A percentile compares a stretch with the other conserved stretches of the same genome.
Evolutionary conservation across 1,140 invertebrate genomes (phyloP).

Genomic region (Archivesica marissinica): DNA sequence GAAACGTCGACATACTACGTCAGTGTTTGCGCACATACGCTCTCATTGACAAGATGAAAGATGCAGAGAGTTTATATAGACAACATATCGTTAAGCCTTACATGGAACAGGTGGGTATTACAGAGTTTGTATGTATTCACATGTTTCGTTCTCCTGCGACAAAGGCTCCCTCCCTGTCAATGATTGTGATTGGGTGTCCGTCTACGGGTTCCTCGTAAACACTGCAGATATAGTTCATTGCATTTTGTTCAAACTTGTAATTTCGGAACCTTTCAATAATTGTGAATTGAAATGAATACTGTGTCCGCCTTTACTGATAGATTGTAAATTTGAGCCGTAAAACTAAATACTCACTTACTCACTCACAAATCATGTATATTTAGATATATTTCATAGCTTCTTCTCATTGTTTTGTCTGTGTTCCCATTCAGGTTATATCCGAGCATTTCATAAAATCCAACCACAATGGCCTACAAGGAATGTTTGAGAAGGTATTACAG

Average conservation of each 20-base stretch:
- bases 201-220: no score
- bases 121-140: background rate
- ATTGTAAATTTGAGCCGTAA: no score
- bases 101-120: constrained; percentile 87
- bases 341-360: no score
- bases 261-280: no score
- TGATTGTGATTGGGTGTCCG: no score
- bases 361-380: no score
- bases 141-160: background rate
- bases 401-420: constrained; percentile 4
- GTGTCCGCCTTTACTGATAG: no score
- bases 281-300: no score
- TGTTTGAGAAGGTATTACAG: constrained; percentile 90
- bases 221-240: no score
- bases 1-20: constrained; percentile 78
- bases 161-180: no score
- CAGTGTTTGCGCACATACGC: constrained; percentile 84
- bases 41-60: constrained; percentile 86
- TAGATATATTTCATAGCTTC: no score
- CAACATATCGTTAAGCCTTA: constrained; percentile 89
- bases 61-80: constrained; percentile 89
- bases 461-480: constrained; percentile 89
- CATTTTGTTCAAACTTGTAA: no score
- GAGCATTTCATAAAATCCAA: constrained; percentile 89
- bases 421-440: constrained; percentile 86